Conservation (phyloP, 2,888 invertebrate genomes). For the Drosophila kuntzei region DNA sequence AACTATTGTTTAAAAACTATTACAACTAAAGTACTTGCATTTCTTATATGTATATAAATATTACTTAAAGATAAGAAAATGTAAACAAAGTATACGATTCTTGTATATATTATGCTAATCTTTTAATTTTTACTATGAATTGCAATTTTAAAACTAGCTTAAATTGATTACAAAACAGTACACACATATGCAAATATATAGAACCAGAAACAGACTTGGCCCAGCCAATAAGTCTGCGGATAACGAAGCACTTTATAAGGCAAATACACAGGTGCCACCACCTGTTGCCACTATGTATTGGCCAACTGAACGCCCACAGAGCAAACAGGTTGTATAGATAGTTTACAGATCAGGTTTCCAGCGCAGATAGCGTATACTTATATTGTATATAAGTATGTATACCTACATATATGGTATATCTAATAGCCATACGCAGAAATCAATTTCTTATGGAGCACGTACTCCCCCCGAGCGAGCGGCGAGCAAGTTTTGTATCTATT, state of each 20-base stretch:
- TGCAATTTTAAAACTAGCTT: not conserved
- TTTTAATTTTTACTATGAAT: not conserved
- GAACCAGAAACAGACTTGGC: slow-evolving; percentile 30
- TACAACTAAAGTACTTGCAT: not conserved
- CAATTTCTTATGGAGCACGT: slow-evolving; percentile 67
- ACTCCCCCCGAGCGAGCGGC: slow-evolving; percentile 13
- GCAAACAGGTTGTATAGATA: slow-evolving; percentile 59
- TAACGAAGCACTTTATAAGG: slow-evolving; percentile 44
- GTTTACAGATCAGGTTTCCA: slow-evolving; percentile 47
- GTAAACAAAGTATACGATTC: not conserved
- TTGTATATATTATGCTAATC: not conserved
- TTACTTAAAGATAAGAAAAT: not conserved
- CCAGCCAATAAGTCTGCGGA: slow-evolving; percentile 55
- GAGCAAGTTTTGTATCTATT: slow-evolving; percentile 25
- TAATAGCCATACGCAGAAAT: slow-evolving; percentile 56
- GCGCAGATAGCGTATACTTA: slow-evolving; percentile 3
- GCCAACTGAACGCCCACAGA: slow-evolving; percentile 64
- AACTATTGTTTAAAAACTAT: not conserved
- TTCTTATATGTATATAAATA: not conserved
- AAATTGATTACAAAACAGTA: slow-evolving; percentile 11
- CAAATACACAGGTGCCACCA: slow-evolving; percentile 54
- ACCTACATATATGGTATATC: slow-evolving; percentile 18
- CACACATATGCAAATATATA: slow-evolving; percentile 4
- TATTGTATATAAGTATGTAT: slow-evolving; percentile 5
- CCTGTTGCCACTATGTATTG: slow-evolving; percentile 60